phyloP scores from a whole-genome alignment of 2,113 vertebrate species.

The Trogon surrucura region DNA sequence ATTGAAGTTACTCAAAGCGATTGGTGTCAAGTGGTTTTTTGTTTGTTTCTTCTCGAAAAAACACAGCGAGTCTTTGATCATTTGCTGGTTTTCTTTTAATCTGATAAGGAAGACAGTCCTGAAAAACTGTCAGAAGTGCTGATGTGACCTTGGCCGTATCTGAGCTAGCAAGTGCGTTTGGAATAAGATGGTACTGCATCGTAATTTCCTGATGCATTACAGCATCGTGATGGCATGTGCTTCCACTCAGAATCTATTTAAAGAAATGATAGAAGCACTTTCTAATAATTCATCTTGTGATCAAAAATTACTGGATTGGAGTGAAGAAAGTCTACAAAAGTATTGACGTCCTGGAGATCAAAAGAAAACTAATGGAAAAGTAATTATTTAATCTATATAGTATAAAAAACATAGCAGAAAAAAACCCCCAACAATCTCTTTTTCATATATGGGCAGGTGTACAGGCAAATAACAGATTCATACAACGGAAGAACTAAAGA shows the following conservation, averaged over 20 bases:
- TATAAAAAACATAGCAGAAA: background rate
- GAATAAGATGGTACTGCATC: constrained; percentile 39
- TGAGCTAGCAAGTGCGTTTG: background rate
- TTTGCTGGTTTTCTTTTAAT: background rate
- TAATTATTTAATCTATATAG: constrained; percentile 30
- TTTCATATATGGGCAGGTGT: no score
- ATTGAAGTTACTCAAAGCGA: background rate
- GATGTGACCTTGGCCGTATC: constrained; percentile 24
- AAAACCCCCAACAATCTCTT: background rate
- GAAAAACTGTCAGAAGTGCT: background rate
- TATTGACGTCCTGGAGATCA: constrained; percentile 26
- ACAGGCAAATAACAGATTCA: background rate
- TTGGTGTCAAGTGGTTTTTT: background rate
- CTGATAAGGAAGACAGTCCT: background rate
- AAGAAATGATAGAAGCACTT: constrained; percentile 66
- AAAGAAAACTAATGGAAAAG: background rate
- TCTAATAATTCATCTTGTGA: constrained; percentile 58
- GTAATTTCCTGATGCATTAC: constrained; percentile 43
- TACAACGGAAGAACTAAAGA: background rate
- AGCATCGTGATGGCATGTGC: constrained; percentile 56
- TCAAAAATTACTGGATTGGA: constrained; percentile 37
- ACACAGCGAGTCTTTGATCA: background rate
- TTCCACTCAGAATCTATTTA: constrained; percentile 69
- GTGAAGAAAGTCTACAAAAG: constrained; percentile 41
- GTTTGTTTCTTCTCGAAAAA: background rate